Percentiles rank a stretch among this genome's conserved stretches.
These are phyloP conservation scores for Solea senegalensis DNA, from an alignment of 2,113 vertebrate species.

Conservation along the genomic window DNA sequence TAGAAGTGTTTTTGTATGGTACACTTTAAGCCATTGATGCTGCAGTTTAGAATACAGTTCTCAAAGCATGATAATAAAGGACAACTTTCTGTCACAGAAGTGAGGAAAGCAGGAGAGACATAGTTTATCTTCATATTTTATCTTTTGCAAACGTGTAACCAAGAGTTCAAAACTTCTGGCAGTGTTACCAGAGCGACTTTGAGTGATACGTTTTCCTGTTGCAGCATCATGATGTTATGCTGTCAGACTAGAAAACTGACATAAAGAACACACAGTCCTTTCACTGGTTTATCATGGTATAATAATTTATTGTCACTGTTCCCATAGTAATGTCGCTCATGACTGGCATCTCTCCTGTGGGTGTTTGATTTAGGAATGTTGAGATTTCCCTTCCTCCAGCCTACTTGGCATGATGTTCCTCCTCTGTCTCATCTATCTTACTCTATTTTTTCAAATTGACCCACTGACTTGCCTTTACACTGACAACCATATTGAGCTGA, in stretches of 20 bases:
- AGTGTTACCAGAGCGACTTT: constrained; percentile 28
- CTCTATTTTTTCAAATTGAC: constrained; percentile 47
- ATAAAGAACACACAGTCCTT: constrained; percentile 40
- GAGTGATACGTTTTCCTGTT: constrained; percentile 31
- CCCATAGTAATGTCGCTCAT: constrained; percentile 9
- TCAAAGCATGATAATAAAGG: not conserved
- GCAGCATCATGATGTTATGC: constrained; percentile 25
- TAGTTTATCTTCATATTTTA: constrained; percentile 23
- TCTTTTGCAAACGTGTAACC: constrained; percentile 9
- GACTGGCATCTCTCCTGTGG: constrained; percentile 7
- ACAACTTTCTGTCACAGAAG: constrained; percentile 4
- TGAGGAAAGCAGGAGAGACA: constrained; percentile 7
- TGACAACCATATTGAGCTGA: constrained; percentile 52
- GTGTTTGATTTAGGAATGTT: constrained; percentile 11
- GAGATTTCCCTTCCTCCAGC: constrained; percentile 29
- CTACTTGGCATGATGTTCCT: constrained; percentile 30
- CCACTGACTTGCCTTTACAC: constrained; percentile 54
- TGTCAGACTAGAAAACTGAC: constrained; percentile 35
- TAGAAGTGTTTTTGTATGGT: too few species aligned
- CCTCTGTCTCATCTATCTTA: constrained; percentile 25
- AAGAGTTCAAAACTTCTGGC: constrained; percentile 20
- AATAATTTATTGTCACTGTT: constrained; percentile 27
- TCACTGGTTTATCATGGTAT: constrained; percentile 42
- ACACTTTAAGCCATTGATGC: too few species aligned
- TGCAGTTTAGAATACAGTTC: not conserved